Evolutionary conservation across 2,888 invertebrate genomes (phyloP).

Genomic region (Eupithecia subfuscata): DNA sequence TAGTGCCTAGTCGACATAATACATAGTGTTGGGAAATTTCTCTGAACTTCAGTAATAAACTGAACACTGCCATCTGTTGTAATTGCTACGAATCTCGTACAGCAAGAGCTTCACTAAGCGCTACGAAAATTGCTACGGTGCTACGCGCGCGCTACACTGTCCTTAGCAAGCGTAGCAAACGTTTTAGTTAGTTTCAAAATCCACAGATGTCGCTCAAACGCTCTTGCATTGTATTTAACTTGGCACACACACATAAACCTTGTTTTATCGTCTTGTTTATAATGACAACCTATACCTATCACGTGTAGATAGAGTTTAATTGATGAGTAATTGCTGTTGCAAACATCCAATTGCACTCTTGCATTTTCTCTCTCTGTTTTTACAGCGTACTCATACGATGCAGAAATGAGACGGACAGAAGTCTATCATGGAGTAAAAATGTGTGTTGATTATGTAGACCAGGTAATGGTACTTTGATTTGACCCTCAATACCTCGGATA

Average conservation of each 20-base stretch:
- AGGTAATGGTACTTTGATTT: constrained; percentile 4
- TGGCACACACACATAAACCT: not conserved
- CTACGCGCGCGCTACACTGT: constrained; percentile 3
- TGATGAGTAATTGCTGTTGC: constrained; percentile 7
- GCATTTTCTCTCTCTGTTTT: constrained; percentile 5
- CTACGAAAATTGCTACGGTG: constrained; percentile 2
- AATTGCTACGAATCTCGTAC: constrained; percentile 14
- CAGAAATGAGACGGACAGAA: not conserved
- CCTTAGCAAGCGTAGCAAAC: constrained; percentile 1
- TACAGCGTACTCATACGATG: not conserved
- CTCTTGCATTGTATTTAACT: not conserved
- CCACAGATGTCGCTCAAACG: constrained; percentile 32
- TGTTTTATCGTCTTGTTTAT: not conserved
- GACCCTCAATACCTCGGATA: constrained; percentile 8
- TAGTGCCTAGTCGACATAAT: not conserved
- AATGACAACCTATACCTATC: not conserved
- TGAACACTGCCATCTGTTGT: constrained; percentile 23
- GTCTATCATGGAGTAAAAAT: not conserved
- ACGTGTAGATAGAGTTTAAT: constrained; percentile 10
- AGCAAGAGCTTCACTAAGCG: not conserved
- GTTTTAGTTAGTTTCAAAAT: constrained; percentile 12
- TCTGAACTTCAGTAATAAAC: not conserved
- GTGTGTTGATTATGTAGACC: not conserved
- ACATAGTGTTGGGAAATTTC: not conserved
- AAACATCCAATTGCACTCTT: constrained; percentile 1